Evolutionary conservation across 1,140 invertebrate genomes (phyloP), one percentile per base, ranked within the genome.

Genomic region (Pygmarrhopalites habei): DNA sequence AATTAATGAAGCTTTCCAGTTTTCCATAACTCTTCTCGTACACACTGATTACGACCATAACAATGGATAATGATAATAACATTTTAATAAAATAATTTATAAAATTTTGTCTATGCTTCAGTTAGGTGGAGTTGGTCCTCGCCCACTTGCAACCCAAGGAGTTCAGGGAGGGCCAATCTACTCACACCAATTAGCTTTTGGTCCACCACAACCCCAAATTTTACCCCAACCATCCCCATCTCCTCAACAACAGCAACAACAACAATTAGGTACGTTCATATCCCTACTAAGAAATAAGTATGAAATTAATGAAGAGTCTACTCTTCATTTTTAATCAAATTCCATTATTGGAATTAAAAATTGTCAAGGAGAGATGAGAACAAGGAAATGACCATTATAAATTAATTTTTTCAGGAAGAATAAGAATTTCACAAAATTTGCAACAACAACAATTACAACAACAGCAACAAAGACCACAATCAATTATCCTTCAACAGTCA

Each of bases 151-250:
- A 1, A 1, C 39, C 1, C 41, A 44, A 14, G 28, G 1, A 19
- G 23, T 23, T 17, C 47, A 12, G n/a, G 60, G 39, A 29, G 61
- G 65, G 29, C 63, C 65, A 2, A 60, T 25, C 23, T 67, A 67
- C 41, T 32, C 46, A 15, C 69, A 67, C 26, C 63, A 67, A 30
- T 41, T 68, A 25, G 28, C 47, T 21, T 64, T 68, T 29, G 65
- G 65, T 32, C 17, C 39, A n/a, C 56, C 23, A 17, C 25, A 21
- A 15, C 46, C 7, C 1, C 46, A 46, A 23, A 2, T 21, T 49
- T 46, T 17, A 29, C 58, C 28, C 43, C 43, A 60, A 49, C 44
- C 21, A 23, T 15, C 29, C 17, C 28, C 60, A 39, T 25, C 4
- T 10, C 44, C 5, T 47, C 44, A 47, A 47, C 44, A n/a, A 10